Conservation (phyloP, 1,140 invertebrate genomes). For the Amphibalanus amphitrite region DNA sequence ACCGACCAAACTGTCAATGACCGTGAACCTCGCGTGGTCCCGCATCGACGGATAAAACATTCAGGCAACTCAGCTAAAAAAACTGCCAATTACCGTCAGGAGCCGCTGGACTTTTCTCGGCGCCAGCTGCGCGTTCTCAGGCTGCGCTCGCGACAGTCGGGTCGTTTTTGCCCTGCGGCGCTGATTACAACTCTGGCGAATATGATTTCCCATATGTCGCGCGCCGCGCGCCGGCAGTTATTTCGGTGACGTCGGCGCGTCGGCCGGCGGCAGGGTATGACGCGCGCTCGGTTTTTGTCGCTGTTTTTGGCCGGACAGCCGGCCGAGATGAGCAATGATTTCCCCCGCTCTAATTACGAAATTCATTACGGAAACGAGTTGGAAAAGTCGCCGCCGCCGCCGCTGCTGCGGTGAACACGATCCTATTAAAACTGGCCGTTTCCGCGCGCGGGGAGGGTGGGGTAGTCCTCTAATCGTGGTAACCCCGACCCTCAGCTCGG, state of each 20-base stretch:
- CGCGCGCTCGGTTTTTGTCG: background rate
- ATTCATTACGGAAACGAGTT: background rate
- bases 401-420: too few relatives aligned
- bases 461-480: too few relatives aligned
- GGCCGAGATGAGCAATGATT: conserved; percentile 1
- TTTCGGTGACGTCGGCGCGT: background rate
- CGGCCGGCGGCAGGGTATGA: background rate
- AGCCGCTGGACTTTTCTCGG: background rate
- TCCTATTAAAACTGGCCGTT: background rate
- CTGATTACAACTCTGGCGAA: background rate
- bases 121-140: background rate
- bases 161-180: background rate
- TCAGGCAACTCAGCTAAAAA: background rate
- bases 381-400: background rate
- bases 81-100: background rate
- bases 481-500: background rate
- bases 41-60: background rate
- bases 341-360: background rate
- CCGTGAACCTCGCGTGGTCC: background rate
- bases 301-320: background rate
- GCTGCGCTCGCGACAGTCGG: background rate
- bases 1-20: background rate
- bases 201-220: background rate
- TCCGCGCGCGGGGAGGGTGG: background rate
- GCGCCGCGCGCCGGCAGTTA: background rate